Base-by-base conservation (phyloP, 2,888 invertebrate species). In the Aphrophora alni region DNA sequence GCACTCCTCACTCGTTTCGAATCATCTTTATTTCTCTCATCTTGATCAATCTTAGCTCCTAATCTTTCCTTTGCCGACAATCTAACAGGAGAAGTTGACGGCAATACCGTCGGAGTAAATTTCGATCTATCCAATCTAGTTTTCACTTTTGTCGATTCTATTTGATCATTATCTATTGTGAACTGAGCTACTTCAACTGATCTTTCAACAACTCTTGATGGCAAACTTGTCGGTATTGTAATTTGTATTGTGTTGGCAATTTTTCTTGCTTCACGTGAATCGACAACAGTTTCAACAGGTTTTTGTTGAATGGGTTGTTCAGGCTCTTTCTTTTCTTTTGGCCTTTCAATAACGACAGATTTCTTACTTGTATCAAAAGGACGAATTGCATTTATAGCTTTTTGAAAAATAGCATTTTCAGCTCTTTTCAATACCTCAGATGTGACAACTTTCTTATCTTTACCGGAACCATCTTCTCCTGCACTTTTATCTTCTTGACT, bases 331-430 rank as follows among this genome's bases (percentile, higher is more conserved):
- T 75, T 74, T 26, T 81, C 82, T 26, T 75, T 71, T 28, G 59
- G 71, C 38, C 82, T 81, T 28, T 81, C 82, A 70, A 77, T 74
- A 70, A 24, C 87, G 28, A 85, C 82, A 10, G 87, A 86, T 76
- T 88, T 88, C 14, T 87, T 87, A 21, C 21, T 59, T 33, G 88
- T 87, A 82, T 88, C 87, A 8, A 88, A 87, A 59, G 81, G 94
- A 81, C 94, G 90, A 72, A 95, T 92, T 0, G 95, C 95, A 86
- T 94, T 95, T 70, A 95, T 94, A 0, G 95, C 95, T 88, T 97
- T 96, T 69, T 97, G 95, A 87, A 97, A 95, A 85, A 97, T 95
- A 0, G 95, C 97, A 87, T 97, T 97, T 89, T 97, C 97, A 0
- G 97, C 97, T 84, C 96, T 91, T 87, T 97, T 97, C 75, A 97